Evolutionary conservation across 2,888 invertebrate genomes (phyloP).

Genomic region (Cheilosia vernalis): DNA sequence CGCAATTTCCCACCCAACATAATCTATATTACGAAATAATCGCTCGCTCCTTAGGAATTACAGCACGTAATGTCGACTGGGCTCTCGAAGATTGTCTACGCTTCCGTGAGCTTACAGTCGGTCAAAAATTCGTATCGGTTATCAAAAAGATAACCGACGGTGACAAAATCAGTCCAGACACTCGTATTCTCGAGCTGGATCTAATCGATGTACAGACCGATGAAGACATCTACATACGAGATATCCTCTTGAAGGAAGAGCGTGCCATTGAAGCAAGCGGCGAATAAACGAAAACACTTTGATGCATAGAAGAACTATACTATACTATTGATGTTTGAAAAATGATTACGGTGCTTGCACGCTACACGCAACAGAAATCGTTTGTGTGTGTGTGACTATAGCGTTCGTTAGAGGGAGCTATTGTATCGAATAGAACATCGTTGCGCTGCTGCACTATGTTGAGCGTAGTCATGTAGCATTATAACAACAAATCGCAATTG

Average conservation of each 20-base stretch:
- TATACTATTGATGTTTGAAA: slow-evolving; percentile 35
- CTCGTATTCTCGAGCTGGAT: slow-evolving; percentile 87
- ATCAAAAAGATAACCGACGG: slow-evolving; percentile 87
- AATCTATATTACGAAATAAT: background rate
- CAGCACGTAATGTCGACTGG: slow-evolving; percentile 84
- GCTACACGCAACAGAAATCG: slow-evolving; percentile 11
- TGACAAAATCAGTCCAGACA: slow-evolving; percentile 85
- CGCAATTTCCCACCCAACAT: background rate
- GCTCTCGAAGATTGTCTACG: slow-evolving; percentile 87
- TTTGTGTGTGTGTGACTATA: slow-evolving; percentile 1
- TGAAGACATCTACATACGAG: slow-evolving; percentile 88
- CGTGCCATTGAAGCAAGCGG: slow-evolving; percentile 83
- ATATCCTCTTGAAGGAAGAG: slow-evolving; percentile 86
- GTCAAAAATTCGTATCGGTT: slow-evolving; percentile 88
- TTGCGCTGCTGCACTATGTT: slow-evolving; percentile 20
- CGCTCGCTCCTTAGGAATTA: slow-evolving; percentile 83
- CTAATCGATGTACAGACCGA: slow-evolving; percentile 89
- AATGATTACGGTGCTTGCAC: slow-evolving; percentile 54
- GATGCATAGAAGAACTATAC: slow-evolving; percentile 18
- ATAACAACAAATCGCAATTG: slow-evolving; percentile 8
- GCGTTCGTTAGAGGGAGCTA: slow-evolving; percentile 9
- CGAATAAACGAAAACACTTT: slow-evolving; percentile 21
- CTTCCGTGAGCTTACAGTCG: slow-evolving; percentile 89
- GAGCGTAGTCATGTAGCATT: slow-evolving; percentile 22
- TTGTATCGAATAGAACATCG: slow-evolving; percentile 5